Evolutionary conservation across 2,113 vertebrate genomes (phyloP).

Genomic region (Sitta europaea): DNA sequence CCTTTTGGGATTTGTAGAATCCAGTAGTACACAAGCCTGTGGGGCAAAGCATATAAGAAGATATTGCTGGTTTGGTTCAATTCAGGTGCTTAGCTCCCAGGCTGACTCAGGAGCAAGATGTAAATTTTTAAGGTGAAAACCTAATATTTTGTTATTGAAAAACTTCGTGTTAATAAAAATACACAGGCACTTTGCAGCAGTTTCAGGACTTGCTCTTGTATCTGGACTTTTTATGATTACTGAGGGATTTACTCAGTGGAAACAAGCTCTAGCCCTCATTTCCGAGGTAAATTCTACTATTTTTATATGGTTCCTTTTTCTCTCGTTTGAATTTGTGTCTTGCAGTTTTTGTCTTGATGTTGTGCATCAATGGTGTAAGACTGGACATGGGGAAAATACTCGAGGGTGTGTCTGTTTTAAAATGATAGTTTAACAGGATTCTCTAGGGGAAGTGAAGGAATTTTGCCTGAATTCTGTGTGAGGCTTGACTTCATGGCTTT

Average conservation of each 20-base stretch:
- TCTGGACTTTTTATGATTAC: neutral
- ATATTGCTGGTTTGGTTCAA: neutral
- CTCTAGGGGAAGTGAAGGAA: neutral
- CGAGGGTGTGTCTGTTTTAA: neutral
- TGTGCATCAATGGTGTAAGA: neutral
- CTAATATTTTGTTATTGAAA: neutral
- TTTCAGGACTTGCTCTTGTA: neutral
- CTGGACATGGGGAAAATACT: neutral
- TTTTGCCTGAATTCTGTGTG: neutral
- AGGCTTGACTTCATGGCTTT: neutral
- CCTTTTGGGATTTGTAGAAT: neutral
- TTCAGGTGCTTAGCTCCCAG: neutral
- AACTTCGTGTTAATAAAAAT: neutral
- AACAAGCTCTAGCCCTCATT: neutral
- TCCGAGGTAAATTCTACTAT: neutral
- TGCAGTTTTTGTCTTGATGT: neutral
- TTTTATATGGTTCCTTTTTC: neutral
- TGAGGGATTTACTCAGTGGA: neutral
- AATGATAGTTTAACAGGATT: neutral
- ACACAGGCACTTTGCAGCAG: neutral
- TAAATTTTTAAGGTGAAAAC: neutral
- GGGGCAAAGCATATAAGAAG: neutral
- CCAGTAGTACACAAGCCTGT: rapidly evolving
- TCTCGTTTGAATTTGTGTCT: neutral
- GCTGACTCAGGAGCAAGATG: neutral